Conservation (phyloP, 2,888 invertebrate genomes). For the Nomada goodeniana region DNA sequence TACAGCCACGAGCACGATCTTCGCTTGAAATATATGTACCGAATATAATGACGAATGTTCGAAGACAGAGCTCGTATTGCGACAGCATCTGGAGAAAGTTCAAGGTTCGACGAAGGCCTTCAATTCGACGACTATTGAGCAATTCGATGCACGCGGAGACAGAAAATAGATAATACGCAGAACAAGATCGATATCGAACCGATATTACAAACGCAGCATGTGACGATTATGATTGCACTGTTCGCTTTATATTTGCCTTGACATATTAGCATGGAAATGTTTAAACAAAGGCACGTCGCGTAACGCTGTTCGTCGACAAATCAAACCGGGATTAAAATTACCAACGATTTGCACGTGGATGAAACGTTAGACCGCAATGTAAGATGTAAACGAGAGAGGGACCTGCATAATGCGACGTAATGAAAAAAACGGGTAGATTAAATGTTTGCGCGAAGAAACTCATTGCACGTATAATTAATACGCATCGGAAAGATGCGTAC, state of each 20-base stretch:
- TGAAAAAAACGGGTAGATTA: constrained; percentile 12
- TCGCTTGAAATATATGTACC: neutral
- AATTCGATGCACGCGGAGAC: neutral
- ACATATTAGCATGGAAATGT: neutral
- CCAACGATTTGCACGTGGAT: neutral
- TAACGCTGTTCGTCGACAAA: neutral
- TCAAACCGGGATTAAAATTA: constrained; percentile 9
- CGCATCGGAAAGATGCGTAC: neutral
- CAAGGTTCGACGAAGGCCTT: constrained; percentile 36
- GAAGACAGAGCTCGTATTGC: neutral
- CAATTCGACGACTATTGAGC: constrained; percentile 30
- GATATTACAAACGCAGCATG: constrained; percentile 4
- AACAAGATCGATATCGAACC: neutral
- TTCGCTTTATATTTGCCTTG: constrained; percentile 11
- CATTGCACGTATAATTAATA: constrained; percentile 25
- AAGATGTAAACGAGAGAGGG: constrained; percentile 17
- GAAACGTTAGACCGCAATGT: constrained; percentile 1
- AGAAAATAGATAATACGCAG: neutral
- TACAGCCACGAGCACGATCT: neutral
- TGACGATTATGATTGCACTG: constrained; percentile 1
- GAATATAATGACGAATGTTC: neutral
- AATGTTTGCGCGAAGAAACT: constrained; percentile 15
- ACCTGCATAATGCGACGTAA: constrained; percentile 5
- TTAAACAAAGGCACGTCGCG: constrained; percentile 27
- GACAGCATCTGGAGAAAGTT: constrained; percentile 26